These are phyloP conservation scores for Ochropleura plecta DNA, from an alignment of 2,888 invertebrate species.

Conservation along the genomic window DNA sequence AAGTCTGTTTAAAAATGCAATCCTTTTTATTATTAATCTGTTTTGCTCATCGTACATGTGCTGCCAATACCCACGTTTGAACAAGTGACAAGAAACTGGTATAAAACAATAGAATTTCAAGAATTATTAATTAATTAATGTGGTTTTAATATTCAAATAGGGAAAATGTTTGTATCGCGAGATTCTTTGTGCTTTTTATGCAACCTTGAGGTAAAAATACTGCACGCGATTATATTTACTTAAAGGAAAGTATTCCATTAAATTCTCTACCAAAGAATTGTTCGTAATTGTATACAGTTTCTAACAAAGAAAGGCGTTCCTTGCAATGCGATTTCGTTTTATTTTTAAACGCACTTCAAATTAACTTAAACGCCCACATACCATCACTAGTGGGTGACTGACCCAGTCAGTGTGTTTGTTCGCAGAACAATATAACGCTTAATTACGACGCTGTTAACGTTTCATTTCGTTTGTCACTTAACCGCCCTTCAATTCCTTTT, in stretches of 20 bases:
- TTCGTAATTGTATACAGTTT: conserved; percentile 1
- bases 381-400: conserved; percentile 69
- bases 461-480: conserved; percentile 50
- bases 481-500: conserved; percentile 51
- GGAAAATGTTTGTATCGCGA: conserved; percentile 20
- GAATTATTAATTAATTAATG: conserved; percentile 27
- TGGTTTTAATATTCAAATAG: conserved; percentile 29
- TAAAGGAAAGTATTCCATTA: conserved; percentile 3
- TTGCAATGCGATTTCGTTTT: conserved; percentile 37
- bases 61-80: conserved; percentile 23
- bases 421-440: conserved; percentile 67
- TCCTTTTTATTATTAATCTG: background rate
- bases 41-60: background rate
- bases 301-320: conserved; percentile 16
- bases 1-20: background rate
- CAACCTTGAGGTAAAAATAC: conserved; percentile 39
- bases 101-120: conserved; percentile 40
- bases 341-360: conserved; percentile 62
- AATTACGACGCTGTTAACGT: conserved; percentile 66
- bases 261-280: conserved; percentile 18
- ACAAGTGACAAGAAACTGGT: conserved; percentile 18
- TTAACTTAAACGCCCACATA: conserved; percentile 64
- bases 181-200: conserved; percentile 39
- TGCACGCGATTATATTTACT: conserved; percentile 22
- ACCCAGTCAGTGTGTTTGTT: conserved; percentile 68